Conservation (phyloP, 2,888 invertebrate genomes). For the Acronicta psi region DNA sequence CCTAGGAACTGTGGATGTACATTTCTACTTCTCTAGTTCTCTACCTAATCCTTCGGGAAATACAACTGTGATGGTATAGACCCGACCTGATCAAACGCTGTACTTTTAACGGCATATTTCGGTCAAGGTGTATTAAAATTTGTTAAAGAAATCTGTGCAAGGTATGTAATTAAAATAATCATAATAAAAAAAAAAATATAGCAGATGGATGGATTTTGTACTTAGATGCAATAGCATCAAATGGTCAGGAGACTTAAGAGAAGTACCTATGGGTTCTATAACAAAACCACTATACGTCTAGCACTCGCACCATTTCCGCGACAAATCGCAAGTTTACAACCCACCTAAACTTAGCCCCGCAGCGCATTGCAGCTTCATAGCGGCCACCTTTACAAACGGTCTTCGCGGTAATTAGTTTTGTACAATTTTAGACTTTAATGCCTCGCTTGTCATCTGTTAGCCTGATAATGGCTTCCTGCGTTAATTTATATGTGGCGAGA, state of each 20-base stretch:
- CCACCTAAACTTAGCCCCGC: conserved; percentile 40
- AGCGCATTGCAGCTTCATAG: conserved; percentile 39
- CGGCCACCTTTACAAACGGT: conserved; percentile 61
- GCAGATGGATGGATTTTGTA: too few species aligned
- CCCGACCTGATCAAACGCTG: too few species aligned
- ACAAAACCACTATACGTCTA: conserved; percentile 6
- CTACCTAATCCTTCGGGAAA: too few species aligned
- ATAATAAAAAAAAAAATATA: too few species aligned
- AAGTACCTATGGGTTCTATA: not conserved
- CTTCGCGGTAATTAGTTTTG: conserved; percentile 79
- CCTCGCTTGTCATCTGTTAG: conserved; percentile 71
- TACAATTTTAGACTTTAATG: conserved; percentile 82
- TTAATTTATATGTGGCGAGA: conserved; percentile 72
- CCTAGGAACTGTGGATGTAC: too few species aligned
- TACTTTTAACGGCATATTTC: too few species aligned
- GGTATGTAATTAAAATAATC: too few species aligned
- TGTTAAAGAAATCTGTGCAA: not conserved
- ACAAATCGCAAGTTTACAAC: conserved; percentile 47
- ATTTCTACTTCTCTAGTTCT: too few species aligned
- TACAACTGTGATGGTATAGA: too few species aligned
- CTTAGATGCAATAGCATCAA: too few species aligned
- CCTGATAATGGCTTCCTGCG: conserved; percentile 78
- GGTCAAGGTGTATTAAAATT: too few species aligned
- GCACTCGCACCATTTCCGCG: conserved; percentile 26
- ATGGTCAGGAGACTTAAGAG: too few species aligned